Percentiles rank a stretch among this genome's conserved stretches.
Conservation (phyloP, 2,113 vertebrate species). For the Nansenia antarctica region DNA sequence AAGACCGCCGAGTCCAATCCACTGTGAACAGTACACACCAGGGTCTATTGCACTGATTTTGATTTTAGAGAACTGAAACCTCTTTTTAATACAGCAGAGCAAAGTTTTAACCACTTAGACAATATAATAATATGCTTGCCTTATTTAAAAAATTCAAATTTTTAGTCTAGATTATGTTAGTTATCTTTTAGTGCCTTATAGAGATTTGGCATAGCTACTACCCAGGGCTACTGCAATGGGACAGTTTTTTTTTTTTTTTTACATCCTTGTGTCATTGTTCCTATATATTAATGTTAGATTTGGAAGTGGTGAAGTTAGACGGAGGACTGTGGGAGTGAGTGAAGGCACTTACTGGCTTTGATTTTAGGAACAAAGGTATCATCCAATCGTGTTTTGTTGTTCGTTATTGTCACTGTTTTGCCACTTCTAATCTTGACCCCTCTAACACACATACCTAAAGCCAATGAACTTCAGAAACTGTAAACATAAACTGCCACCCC, state of each 20-base stretch:
- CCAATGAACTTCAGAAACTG: no score
- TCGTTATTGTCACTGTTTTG: background rate
- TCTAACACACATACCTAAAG: background rate
- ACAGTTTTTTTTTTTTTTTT: slow-evolving; percentile 1
- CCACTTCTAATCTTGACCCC: background rate
- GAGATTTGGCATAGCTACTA: slow-evolving; percentile 38
- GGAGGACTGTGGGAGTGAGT: background rate
- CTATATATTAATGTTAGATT: no score
- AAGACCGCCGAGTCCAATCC: slow-evolving; percentile 5
- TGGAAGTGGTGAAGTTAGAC: background rate
- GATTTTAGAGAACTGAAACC: slow-evolving; percentile 19
- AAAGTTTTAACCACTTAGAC: slow-evolving; percentile 2
- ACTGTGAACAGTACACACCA: slow-evolving; percentile 8
- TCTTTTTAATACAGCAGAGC: slow-evolving; percentile 13
- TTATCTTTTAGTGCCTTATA: slow-evolving; percentile 65
- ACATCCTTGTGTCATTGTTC: no score
- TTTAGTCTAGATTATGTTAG: background rate
- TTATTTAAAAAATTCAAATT: slow-evolving; percentile 29
- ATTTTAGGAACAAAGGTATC: background rate
- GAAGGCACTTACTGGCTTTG: background rate
- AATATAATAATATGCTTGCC: slow-evolving; percentile 30
- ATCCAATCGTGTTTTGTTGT: no score
- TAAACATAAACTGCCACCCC: no score
- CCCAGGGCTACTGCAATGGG: slow-evolving; percentile 18
- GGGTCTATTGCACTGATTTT: background rate